A percentile compares a stretch with the other conserved stretches of the same genome.
Evolutionary conservation across 1,140 invertebrate species (phyloP).

Genomic region (Drosophila simulans): DNA sequence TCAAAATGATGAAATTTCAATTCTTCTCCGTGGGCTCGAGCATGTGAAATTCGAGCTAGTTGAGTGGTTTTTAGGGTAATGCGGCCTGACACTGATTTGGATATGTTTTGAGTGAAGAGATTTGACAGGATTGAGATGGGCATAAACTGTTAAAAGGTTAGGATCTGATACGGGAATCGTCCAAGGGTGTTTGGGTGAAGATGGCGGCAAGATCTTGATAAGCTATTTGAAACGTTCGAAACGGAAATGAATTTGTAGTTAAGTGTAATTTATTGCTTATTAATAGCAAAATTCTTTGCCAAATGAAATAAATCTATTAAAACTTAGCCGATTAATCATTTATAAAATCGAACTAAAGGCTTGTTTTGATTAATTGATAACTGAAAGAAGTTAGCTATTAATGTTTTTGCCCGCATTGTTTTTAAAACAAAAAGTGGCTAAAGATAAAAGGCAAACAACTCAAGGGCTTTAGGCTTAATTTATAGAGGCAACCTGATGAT

Average conservation of each 20-base stretch:
- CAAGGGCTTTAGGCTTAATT: conserved; percentile 1
- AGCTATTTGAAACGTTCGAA: neutral
- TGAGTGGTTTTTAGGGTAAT: conserved; percentile 61
- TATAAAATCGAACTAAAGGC: neutral
- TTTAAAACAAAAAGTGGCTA: conserved; percentile 13
- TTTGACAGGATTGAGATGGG: conserved; percentile 52
- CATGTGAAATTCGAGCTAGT: conserved; percentile 66
- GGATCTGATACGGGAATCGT: neutral
- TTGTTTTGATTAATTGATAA: conserved; percentile 24
- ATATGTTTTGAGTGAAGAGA: conserved; percentile 33
- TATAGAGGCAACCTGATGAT: conserved; percentile 5
- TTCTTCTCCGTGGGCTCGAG: conserved; percentile 30
- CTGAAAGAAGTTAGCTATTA: conserved; percentile 12
- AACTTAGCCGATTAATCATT: neutral
- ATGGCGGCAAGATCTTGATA: conserved; percentile 13
- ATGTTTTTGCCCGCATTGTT: conserved; percentile 20
- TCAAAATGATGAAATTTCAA: conserved; percentile 78
- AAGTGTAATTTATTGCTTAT: neutral
- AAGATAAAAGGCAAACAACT: conserved; percentile 9
- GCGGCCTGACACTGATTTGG: conserved; percentile 65
- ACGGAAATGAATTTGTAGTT: neutral
- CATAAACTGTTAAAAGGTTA: conserved; percentile 28
- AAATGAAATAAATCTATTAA: neutral
- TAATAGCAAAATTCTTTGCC: no score
- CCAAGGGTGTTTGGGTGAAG: neutral